These are phyloP conservation scores for Pyrocoelia pectoralis DNA, from an alignment of 2,888 invertebrate species.

Conservation along the genomic window DNA sequence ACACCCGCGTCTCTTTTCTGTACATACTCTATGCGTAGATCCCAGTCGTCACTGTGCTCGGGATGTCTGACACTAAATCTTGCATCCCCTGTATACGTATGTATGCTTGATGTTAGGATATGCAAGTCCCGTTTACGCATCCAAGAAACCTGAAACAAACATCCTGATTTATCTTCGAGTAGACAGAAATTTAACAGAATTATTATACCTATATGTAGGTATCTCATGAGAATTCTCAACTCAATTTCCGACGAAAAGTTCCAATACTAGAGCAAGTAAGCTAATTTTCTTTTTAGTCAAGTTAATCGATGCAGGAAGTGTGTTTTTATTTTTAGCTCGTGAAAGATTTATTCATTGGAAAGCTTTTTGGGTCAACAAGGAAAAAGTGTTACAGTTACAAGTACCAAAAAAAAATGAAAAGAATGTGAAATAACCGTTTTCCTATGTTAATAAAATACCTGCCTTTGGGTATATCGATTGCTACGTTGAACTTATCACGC, in stretches of 20 bases:
- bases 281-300: neutral
- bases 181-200: too few relatives aligned
- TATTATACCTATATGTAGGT: neutral
- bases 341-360: slow-evolving; percentile 5
- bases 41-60: slow-evolving; percentile 87
- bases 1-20: slow-evolving; percentile 85
- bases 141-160: slow-evolving; percentile 76
- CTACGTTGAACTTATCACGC: neutral
- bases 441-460: neutral
- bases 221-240: too few relatives aligned
- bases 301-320: neutral
- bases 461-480: neutral
- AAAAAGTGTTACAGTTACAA: neutral
- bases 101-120: slow-evolving; percentile 84
- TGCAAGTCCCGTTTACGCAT: slow-evolving; percentile 84
- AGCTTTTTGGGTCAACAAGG: neutral
- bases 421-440: neutral
- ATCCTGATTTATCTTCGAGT: neutral
- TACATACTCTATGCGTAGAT: slow-evolving; percentile 82
- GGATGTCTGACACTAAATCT: slow-evolving; percentile 86
- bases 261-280: neutral
- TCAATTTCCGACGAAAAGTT: neutral
- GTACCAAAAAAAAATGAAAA: neutral
- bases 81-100: slow-evolving; percentile 88
- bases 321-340: neutral